phyloP scores from a whole-genome alignment of 2,797 vertebrate genomes.

The Poecilia picta region DNA sequence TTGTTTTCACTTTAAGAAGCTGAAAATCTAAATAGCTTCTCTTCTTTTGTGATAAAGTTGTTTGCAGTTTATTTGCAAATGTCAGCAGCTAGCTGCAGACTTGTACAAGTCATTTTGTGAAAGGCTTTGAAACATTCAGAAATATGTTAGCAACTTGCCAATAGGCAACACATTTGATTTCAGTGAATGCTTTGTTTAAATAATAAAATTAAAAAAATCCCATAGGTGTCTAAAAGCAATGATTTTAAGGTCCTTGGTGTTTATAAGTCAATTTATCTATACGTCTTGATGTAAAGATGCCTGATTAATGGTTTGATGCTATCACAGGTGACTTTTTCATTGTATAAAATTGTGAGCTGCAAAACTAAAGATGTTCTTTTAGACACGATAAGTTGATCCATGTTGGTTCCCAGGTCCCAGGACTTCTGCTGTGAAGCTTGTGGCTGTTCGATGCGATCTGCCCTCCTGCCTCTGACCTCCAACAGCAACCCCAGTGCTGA shows the following conservation, averaged over 20 bases:
- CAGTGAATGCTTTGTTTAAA: not conserved
- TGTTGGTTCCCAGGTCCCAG: slow-evolving; percentile 84
- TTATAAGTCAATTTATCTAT: not conserved
- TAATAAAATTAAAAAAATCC: not conserved
- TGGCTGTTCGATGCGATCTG: slow-evolving; percentile 86
- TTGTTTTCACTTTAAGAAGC: not conserved
- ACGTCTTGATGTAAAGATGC: not conserved
- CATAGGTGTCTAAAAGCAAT: not conserved
- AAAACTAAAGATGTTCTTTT: not conserved
- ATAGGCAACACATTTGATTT: not conserved
- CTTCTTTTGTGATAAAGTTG: not conserved
- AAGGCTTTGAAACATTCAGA: not conserved
- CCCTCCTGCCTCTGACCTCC: slow-evolving; percentile 86
- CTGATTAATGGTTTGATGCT: not conserved
- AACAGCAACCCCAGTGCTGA: slow-evolving; percentile 86
- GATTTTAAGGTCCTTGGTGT: not conserved
- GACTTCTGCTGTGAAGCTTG: slow-evolving; percentile 95
- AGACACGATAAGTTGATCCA: not conserved
- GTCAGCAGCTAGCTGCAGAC: not conserved
- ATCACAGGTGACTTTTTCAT: not conserved
- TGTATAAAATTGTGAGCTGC: not conserved
- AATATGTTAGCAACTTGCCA: not conserved
- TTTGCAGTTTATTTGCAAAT: not conserved
- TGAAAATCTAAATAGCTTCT: not conserved
- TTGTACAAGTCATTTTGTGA: not conserved